A percentile compares a stretch with the other conserved stretches of the same genome.
Conservation (phyloP, 2,113 vertebrate genomes). For the Gavialis gangeticus region DNA sequence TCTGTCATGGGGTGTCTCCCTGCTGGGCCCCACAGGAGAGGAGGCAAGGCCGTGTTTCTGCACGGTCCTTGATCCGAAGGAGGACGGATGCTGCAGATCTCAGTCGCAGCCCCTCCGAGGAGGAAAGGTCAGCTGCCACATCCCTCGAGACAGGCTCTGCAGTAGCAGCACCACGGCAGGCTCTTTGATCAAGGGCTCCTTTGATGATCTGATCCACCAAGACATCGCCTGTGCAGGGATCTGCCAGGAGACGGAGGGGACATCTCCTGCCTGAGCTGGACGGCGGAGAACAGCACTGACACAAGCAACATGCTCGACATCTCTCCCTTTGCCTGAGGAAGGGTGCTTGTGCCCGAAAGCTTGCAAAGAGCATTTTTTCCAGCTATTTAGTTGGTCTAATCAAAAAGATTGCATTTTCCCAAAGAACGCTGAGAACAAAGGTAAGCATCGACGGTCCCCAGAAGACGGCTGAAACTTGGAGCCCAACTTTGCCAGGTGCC, state of each 20-base stretch:
- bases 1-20: neutral
- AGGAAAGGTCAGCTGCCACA: neutral
- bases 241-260: no score
- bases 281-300: no score
- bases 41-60: neutral
- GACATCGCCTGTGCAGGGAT: neutral
- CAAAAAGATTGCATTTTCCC: no score
- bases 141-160: neutral
- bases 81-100: neutral
- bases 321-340: no score
- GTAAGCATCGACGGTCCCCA: neutral
- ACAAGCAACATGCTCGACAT: no score
- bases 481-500: neutral
- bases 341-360: no score
- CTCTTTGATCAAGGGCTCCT: neutral
- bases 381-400: no score
- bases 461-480: neutral
- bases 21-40: neutral
- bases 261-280: no score
- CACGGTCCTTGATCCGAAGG: neutral
- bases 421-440: neutral
- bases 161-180: neutral
- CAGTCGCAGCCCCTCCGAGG: neutral
- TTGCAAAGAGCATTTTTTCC: no score
- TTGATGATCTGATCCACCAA: neutral